Conservation (phyloP, 2,113 vertebrate genomes). For the Corythornis vintsioides region DNA sequence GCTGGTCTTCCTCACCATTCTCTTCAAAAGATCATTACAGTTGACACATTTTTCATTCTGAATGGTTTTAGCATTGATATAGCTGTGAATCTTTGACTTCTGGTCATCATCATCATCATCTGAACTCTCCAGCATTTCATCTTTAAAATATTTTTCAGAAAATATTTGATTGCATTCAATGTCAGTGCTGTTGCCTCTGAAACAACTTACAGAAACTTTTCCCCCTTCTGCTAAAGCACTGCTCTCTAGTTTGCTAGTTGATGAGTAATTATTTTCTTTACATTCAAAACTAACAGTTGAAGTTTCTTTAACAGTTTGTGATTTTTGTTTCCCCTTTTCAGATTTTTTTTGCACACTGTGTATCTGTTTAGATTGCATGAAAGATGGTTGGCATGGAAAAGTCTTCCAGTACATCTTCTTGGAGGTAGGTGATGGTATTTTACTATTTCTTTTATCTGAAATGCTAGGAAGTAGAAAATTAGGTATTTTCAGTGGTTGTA, state of each 20-base stretch:
- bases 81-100: not conserved
- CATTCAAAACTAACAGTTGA: not conserved
- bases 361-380: constrained; percentile 8
- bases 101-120: not conserved
- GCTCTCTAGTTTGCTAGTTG: not conserved
- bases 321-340: constrained; percentile 13
- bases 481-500: constrained; percentile 26
- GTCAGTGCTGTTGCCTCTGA: not conserved
- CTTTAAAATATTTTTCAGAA: not conserved
- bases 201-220: not conserved
- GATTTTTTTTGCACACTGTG: not conserved
- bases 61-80: not conserved
- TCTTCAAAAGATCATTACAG: not conserved
- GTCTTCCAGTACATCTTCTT: not conserved
- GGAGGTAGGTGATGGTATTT: constrained; percentile 5
- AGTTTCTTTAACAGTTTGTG: not conserved
- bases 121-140: not conserved
- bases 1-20: not conserved
- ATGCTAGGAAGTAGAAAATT: not conserved
- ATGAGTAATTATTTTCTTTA: not conserved
- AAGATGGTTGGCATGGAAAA: constrained; percentile 9
- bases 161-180: not conserved
- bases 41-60: not conserved
- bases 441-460: constrained; percentile 19
- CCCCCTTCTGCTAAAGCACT: not conserved